These are phyloP conservation scores for Garra rufa DNA, from an alignment of 2,113 vertebrate genomes.

Conservation along the genomic window DNA sequence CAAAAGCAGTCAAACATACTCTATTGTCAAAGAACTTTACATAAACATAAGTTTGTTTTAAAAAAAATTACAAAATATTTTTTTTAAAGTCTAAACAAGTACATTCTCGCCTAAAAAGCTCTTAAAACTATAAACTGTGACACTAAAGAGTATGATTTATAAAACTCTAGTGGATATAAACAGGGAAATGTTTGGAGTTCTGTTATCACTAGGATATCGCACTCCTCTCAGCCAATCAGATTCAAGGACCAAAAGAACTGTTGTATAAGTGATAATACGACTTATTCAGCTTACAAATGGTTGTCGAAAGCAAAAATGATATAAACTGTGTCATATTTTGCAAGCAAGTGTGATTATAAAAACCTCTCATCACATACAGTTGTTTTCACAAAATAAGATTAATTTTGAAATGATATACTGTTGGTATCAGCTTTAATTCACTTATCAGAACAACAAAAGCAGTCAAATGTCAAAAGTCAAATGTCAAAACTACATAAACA, in stretches of 20 bases:
- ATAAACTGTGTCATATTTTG: neutral
- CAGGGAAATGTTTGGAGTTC: no score
- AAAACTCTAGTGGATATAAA: no score
- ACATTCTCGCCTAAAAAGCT: no score
- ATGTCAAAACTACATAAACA: neutral
- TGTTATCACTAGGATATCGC: neutral
- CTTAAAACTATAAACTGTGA: no score
- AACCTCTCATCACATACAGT: neutral
- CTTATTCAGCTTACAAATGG: neutral
- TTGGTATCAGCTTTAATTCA: neutral
- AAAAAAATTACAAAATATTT: neutral
- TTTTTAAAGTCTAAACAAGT: neutral
- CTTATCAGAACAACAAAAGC: neutral
- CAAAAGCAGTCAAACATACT: neutral
- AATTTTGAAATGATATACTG: neutral
- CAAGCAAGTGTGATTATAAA: no score
- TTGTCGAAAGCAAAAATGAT: neutral
- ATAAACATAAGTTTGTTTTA: neutral
- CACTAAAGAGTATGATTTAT: no score
- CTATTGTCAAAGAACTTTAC: neutral
- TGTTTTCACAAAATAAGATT: neutral
- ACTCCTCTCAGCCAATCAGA: neutral
- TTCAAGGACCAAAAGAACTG: neutral
- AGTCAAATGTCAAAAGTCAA: neutral
- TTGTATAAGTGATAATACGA: neutral